phyloP scores from a whole-genome alignment of 2,888 invertebrate species.

The Fabriciana adippe region DNA sequence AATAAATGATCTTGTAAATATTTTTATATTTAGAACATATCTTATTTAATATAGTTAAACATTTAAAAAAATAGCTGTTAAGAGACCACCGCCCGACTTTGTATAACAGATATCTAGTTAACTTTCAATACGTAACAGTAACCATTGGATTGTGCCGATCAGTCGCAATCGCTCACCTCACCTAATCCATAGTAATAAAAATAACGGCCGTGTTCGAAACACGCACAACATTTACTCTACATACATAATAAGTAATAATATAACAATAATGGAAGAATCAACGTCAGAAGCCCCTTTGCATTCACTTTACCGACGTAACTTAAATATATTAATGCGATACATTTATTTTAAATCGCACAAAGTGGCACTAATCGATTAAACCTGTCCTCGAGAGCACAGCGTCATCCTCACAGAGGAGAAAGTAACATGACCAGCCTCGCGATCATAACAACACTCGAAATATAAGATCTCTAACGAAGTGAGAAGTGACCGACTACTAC shows the following conservation, averaged over 20 bases:
- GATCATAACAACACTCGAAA: background rate
- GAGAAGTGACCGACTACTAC: too few relatives aligned
- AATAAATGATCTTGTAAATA: conserved; percentile 5
- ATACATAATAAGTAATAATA: conserved; percentile 30
- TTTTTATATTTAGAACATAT: conserved; percentile 3
- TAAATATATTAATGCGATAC: conserved; percentile 3
- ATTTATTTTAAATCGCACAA: background rate
- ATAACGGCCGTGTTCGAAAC: background rate
- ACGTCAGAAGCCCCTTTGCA: conserved; percentile 65
- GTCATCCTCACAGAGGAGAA: conserved; percentile 58
- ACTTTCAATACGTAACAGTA: conserved; percentile 7
- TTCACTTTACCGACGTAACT: conserved; percentile 16
- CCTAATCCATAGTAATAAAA: conserved; percentile 1
- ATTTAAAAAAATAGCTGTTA: too few relatives aligned
- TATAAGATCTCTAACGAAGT: background rate
- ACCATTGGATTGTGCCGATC: background rate
- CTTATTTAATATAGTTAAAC: too few relatives aligned
- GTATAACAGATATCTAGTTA: conserved; percentile 2
- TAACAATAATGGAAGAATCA: conserved; percentile 74
- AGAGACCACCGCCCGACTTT: background rate
- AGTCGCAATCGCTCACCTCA: conserved; percentile 16
- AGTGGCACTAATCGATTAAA: background rate
- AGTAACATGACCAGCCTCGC: conserved; percentile 26
- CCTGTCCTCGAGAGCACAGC: conserved; percentile 24
- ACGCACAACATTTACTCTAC: background rate